Evolutionary conservation across 2,113 vertebrate species (phyloP).

Genomic region (Eonycteris spelaea): DNA sequence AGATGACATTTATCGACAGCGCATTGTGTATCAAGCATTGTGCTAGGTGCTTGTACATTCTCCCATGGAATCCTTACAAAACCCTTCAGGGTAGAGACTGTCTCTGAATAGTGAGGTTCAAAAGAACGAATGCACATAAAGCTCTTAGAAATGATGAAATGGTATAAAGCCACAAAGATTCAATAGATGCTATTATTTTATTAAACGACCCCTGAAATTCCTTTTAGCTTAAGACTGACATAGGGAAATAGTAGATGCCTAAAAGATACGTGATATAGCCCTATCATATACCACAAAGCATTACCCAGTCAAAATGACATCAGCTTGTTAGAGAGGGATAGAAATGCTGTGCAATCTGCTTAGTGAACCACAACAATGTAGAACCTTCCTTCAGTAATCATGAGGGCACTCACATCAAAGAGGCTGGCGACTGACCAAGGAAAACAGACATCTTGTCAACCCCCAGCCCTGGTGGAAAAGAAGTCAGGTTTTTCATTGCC

Average conservation of each 20-base stretch:
- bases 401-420: background rate
- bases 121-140: background rate
- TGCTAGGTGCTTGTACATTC: background rate
- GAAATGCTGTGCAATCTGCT: constrained; percentile 7
- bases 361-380: background rate
- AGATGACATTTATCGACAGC: background rate
- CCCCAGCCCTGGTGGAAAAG: background rate
- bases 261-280: background rate
- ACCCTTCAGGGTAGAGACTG: background rate
- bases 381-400: background rate
- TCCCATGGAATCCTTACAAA: background rate
- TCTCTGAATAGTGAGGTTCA: background rate
- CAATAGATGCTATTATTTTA: background rate
- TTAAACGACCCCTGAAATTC: constrained; percentile 33
- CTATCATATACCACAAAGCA: background rate
- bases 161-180: background rate
- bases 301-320: background rate
- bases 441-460: background rate
- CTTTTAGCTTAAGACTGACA: background rate
- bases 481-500: background rate
- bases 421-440: background rate
- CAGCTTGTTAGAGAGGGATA: background rate
- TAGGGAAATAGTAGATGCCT: constrained; percentile 24
- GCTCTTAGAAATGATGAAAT: constrained; percentile 13
- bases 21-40: background rate